Evolutionary conservation across 2,113 vertebrate genomes (phyloP).

Genomic region (Naja naja): DNA sequence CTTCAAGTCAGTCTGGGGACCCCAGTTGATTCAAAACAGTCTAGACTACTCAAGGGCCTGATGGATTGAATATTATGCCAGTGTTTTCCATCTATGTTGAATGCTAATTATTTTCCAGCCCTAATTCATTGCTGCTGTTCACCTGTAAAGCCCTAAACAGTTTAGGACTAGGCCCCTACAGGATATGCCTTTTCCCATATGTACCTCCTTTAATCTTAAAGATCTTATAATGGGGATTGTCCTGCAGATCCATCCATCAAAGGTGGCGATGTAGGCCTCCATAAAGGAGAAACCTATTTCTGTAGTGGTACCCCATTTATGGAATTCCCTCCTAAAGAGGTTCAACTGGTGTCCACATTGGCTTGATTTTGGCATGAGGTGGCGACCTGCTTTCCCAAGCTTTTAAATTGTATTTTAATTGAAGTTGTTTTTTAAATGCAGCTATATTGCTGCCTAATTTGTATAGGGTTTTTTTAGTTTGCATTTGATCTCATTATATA

Average conservation of each 20-base stretch:
- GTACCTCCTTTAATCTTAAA: neutral
- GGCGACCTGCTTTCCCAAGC: neutral
- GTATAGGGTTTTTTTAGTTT: neutral
- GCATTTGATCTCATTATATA: neutral
- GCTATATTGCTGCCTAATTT: neutral
- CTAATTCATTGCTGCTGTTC: neutral
- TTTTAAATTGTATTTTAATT: neutral
- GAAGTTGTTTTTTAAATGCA: neutral
- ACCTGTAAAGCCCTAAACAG: neutral
- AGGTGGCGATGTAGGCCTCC: neutral
- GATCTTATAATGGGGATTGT: neutral
- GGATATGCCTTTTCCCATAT: neutral
- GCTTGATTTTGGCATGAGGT: neutral
- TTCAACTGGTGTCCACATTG: neutral
- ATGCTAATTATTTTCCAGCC: neutral
- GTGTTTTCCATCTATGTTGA: neutral
- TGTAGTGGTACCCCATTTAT: neutral
- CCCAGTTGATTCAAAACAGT: neutral
- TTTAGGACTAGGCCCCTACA: neutral
- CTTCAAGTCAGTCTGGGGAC: neutral
- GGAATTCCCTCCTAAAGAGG: neutral
- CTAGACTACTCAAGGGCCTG: neutral
- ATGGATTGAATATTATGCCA: neutral
- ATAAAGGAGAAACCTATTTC: neutral
- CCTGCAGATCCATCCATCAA: neutral